These are phyloP conservation scores for Pterois miles DNA, from an alignment of 2,797 vertebrate species.

Conservation along the genomic window DNA sequence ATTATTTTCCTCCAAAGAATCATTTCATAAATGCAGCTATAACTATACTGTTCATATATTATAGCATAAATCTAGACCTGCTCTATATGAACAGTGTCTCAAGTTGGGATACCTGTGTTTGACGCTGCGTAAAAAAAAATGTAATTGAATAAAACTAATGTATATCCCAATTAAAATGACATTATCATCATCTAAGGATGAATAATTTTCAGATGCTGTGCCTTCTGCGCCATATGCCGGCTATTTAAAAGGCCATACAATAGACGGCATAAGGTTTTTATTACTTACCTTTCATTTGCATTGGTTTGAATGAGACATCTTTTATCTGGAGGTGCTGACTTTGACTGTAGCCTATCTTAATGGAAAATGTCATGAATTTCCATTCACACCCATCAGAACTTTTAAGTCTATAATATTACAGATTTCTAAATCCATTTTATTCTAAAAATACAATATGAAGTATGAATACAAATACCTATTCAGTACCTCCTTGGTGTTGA, in stretches of 20 bases:
- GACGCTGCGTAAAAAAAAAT: not conserved
- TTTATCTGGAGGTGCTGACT: conserved; percentile 18
- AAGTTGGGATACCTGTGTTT: not conserved
- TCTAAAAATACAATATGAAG: not conserved
- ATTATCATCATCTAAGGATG: not conserved
- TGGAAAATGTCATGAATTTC: conserved; percentile 17
- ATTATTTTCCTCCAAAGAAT: not conserved
- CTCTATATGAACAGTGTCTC: not conserved
- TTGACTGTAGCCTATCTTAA: conserved; percentile 20
- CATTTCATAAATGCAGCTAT: not conserved
- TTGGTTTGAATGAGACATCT: conserved; percentile 4
- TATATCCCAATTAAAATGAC: not conserved
- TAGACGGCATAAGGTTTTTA: not conserved
- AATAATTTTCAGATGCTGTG: not conserved
- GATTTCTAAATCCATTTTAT: not conserved
- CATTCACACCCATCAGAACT: not conserved
- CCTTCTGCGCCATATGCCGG: not conserved
- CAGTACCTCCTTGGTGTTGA: too few relatives aligned
- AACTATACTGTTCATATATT: not conserved
- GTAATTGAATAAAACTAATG: not conserved
- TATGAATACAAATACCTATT: conserved; percentile 10
- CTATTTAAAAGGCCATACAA: not conserved
- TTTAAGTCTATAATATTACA: not conserved
- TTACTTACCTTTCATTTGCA: conserved; percentile 6
- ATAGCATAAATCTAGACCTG: not conserved